Evolutionary conservation across 2,113 vertebrate genomes (phyloP).

Genomic region (Scytalopus superciliaris): DNA sequence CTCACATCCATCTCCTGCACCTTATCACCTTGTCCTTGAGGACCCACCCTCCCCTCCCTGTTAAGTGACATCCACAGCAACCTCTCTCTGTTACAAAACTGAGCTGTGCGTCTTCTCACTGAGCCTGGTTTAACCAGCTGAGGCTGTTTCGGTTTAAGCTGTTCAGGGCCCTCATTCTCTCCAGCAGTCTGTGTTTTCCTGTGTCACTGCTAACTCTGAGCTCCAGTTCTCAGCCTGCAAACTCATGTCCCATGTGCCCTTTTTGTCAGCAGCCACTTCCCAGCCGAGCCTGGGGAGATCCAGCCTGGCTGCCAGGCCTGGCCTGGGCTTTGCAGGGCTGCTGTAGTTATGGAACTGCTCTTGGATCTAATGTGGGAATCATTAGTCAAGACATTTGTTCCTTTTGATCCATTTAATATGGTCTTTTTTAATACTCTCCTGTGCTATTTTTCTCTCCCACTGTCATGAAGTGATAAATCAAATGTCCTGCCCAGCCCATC

Average conservation of each 20-base stretch:
- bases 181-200: not conserved
- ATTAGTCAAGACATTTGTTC: not conserved
- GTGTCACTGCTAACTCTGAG: not conserved
- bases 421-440: not conserved
- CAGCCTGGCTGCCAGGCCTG: not conserved
- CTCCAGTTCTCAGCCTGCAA: not conserved
- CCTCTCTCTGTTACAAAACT: not conserved
- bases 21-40: rapidly evolving
- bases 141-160: not conserved
- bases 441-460: not conserved
- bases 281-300: not conserved
- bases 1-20: not conserved
- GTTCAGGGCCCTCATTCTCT: not conserved
- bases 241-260: not conserved
- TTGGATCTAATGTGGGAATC: not conserved
- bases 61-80: rapidly evolving
- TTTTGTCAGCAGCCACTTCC: not conserved
- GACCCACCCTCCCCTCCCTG: not conserved
- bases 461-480: not conserved
- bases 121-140: not conserved
- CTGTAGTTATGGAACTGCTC: not conserved
- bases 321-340: not conserved
- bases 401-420: not conserved
- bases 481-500: not conserved
- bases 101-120: rapidly evolving